phyloP scores from a whole-genome alignment of 2,113 vertebrate species.

The Vireo altiloquus region DNA sequence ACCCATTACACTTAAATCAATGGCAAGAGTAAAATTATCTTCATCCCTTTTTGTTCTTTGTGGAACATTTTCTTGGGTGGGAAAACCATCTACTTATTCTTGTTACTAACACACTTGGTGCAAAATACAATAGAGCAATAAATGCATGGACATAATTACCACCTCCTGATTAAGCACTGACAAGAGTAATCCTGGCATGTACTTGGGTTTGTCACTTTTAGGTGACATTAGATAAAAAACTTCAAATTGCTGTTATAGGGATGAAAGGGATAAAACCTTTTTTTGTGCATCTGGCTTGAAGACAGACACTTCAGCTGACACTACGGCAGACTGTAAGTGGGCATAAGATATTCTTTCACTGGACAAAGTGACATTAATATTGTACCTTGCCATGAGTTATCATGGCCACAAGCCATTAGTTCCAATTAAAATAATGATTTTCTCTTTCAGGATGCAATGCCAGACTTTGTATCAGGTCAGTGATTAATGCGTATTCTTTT shows the following conservation, averaged over 20 bases:
- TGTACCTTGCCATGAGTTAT: constrained; percentile 40
- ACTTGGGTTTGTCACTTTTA: constrained; percentile 27
- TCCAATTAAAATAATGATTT: constrained; percentile 69
- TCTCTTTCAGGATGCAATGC: constrained; percentile 34
- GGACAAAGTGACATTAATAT: constrained; percentile 60
- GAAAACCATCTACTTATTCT: background rate
- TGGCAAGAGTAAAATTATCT: background rate
- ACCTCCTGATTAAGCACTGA: background rate
- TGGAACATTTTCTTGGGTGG: background rate
- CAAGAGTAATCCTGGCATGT: background rate
- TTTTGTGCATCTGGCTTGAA: constrained; percentile 21
- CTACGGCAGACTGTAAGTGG: background rate
- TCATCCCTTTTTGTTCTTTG: background rate
- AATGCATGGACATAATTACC: constrained; percentile 2
- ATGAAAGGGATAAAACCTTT: background rate
- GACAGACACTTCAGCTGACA: background rate
- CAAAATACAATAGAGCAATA: background rate
- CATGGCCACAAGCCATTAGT: constrained; percentile 58
- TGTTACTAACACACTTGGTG: background rate
- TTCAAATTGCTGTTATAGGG: background rate
- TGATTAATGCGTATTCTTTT: constrained; percentile 44
- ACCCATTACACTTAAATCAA: background rate
- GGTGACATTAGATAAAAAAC: background rate
- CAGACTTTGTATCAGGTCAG: constrained; percentile 37
- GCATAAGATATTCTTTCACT: constrained; percentile 31